Conservation (phyloP, 2,113 vertebrate genomes). For the Myrmecophaga tridactyla region DNA sequence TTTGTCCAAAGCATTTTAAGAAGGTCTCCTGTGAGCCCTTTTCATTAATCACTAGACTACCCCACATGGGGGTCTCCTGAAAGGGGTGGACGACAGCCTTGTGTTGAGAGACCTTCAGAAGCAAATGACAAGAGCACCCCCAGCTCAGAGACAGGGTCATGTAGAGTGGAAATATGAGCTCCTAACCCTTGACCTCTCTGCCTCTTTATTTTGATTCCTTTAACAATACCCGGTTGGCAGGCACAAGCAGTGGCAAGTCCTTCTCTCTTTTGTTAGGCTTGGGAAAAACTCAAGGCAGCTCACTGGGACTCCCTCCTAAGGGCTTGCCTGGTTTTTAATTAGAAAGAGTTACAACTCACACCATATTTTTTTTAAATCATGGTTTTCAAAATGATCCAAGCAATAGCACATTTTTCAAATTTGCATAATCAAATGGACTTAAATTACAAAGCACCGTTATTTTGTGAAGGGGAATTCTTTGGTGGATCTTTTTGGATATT, state of each 20-base stretch:
- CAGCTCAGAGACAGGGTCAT: constrained; percentile 80
- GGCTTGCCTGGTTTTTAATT: constrained; percentile 83
- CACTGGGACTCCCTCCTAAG: constrained; percentile 81
- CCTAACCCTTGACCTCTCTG: constrained; percentile 80
- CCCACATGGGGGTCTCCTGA: constrained; percentile 77
- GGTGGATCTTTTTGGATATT: background rate
- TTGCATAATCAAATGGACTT: background rate
- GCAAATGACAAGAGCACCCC: constrained; percentile 80
- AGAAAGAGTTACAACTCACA: constrained; percentile 81
- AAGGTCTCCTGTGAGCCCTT: constrained; percentile 77
- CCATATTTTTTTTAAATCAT: constrained; percentile 62
- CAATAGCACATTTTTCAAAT: constrained; percentile 51
- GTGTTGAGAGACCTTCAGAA: constrained; percentile 82
- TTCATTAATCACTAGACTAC: constrained; percentile 81
- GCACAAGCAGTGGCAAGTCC: constrained; percentile 81
- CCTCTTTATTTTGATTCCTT: constrained; percentile 85
- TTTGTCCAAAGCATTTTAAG: constrained; percentile 71
- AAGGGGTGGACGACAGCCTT: constrained; percentile 70
- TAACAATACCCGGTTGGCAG: constrained; percentile 82
- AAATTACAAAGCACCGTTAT: background rate
- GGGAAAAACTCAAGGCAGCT: constrained; percentile 81
- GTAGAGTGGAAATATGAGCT: constrained; percentile 85
- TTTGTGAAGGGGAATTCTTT: background rate
- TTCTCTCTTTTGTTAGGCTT: constrained; percentile 84
- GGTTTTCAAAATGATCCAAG: constrained; percentile 47